A percentile compares a stretch with the other conserved stretches of the same genome.
Conservation (phyloP, 92 coral and sea anemone species). For the Palythoa heliodiscus region DNA sequence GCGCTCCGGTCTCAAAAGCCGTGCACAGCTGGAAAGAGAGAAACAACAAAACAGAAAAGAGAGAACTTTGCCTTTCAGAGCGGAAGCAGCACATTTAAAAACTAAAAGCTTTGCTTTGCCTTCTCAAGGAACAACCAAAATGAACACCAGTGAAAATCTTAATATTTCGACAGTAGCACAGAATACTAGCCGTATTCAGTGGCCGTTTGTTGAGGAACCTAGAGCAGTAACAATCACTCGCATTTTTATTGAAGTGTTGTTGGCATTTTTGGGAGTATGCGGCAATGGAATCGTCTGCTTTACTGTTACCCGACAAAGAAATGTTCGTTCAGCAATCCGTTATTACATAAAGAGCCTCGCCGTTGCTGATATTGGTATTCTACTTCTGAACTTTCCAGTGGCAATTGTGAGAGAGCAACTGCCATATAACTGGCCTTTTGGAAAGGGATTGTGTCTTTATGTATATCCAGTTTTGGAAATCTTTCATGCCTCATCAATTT, state of each 20-base stretch:
- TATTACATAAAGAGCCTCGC: slow-evolving; percentile 81
- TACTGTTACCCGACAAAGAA: slow-evolving; percentile 53
- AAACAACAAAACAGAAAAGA: not conserved
- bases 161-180: not conserved
- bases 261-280: slow-evolving; percentile 75
- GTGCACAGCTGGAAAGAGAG: not conserved
- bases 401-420: slow-evolving; percentile 71
- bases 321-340: slow-evolving; percentile 58
- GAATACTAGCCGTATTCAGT: not conserved
- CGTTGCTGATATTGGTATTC: slow-evolving; percentile 82
- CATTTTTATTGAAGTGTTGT: slow-evolving; percentile 52
- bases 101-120: not conserved
- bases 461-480: slow-evolving; percentile 82
- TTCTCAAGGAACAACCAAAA: not conserved
- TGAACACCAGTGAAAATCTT: slow-evolving; percentile 2
- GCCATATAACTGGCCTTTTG: slow-evolving; percentile 80
- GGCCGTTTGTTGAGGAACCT: slow-evolving; percentile 59
- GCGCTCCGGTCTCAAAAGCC: not conserved
- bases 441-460: slow-evolving; percentile 60
- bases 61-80: too few species aligned
- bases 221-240: slow-evolving; percentile 46
- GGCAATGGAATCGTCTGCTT: slow-evolving; percentile 71
- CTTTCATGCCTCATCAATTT: slow-evolving; percentile 81
- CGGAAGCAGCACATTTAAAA: not conserved
- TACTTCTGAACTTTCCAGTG: slow-evolving; percentile 68